These are phyloP conservation scores for Brachynemurus nebulosus DNA, from an alignment of 2,888 invertebrate species.

Conservation along the genomic window DNA sequence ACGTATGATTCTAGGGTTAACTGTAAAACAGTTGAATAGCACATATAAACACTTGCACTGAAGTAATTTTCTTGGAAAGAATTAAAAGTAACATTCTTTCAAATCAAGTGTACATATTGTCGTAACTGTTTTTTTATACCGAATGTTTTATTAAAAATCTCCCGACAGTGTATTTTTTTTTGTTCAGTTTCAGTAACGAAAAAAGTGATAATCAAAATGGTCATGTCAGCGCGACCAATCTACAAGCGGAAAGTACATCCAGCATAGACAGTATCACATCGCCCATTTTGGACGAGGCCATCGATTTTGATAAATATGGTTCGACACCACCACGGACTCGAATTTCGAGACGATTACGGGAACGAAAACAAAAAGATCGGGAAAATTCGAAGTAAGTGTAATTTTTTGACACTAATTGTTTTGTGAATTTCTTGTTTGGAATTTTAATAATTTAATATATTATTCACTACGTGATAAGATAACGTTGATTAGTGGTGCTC, in stretches of 20 bases:
- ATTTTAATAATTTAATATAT: no score
- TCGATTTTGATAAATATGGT: conserved; percentile 50
- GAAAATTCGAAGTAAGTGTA: conserved; percentile 38
- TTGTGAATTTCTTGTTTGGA: no score
- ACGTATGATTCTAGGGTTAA: no score
- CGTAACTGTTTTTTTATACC: no score
- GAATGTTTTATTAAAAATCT: no score
- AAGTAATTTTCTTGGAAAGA: neutral
- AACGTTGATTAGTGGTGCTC: no score
- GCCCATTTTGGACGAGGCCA: conserved; percentile 18
- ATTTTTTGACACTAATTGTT: no score
- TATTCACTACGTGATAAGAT: no score
- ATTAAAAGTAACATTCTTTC: no score
- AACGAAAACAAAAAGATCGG: conserved; percentile 41
- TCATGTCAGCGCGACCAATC: no score
- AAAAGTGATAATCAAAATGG: conserved; percentile 4
- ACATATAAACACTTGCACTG: neutral
- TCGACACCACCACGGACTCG: conserved; percentile 68
- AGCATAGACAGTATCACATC: conserved; percentile 11
- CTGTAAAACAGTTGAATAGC: neutral
- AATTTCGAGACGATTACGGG: conserved; percentile 37
- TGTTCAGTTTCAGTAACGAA: neutral
- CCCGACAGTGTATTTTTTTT: no score
- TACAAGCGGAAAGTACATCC: conserved; percentile 6
- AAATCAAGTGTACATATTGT: no score